Percentiles rank a stretch among this genome's conserved stretches.
Conservation (phyloP, 1,140 invertebrate species). For the Tetraneura akinire region DNA sequence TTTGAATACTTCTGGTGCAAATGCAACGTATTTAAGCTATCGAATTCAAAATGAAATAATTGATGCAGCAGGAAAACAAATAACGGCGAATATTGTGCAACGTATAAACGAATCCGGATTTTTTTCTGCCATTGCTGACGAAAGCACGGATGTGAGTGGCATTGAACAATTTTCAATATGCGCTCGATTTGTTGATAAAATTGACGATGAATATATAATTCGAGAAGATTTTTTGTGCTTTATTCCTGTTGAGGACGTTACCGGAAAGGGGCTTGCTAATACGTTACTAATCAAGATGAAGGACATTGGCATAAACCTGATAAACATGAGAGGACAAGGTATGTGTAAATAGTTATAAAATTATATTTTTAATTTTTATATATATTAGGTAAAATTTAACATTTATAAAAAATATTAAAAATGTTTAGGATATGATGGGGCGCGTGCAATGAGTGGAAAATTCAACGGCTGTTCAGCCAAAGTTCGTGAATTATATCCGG, state of each 20-base stretch:
- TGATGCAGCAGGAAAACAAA: too few relatives aligned
- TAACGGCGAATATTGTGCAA: not conserved
- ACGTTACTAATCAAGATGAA: not conserved
- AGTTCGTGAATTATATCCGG: conserved; percentile 22
- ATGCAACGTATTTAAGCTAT: not conserved
- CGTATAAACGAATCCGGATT: not conserved
- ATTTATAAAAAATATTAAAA: conserved; percentile 5
- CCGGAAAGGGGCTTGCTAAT: conserved; percentile 17
- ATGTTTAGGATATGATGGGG: conserved; percentile 23
- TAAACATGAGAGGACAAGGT: conserved; percentile 24
- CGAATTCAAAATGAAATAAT: too few relatives aligned
- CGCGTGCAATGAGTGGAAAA: conserved; percentile 11
- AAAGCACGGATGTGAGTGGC: not conserved
- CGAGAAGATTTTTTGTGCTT: conserved; percentile 34
- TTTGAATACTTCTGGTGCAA: not conserved
- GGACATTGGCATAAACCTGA: conserved; percentile 1
- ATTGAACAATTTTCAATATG: not conserved
- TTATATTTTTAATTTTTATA: not conserved
- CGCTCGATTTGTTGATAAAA: too few relatives aligned
- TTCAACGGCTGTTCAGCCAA: conserved; percentile 25
- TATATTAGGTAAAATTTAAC: not conserved
- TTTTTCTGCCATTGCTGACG: not conserved
- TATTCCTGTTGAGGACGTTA: conserved; percentile 34
- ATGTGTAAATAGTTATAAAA: not conserved
- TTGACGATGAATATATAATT: not conserved